These are phyloP conservation scores for Polypedilum vanderplanki DNA, from an alignment of 1,140 invertebrate species.

Conservation along the genomic window DNA sequence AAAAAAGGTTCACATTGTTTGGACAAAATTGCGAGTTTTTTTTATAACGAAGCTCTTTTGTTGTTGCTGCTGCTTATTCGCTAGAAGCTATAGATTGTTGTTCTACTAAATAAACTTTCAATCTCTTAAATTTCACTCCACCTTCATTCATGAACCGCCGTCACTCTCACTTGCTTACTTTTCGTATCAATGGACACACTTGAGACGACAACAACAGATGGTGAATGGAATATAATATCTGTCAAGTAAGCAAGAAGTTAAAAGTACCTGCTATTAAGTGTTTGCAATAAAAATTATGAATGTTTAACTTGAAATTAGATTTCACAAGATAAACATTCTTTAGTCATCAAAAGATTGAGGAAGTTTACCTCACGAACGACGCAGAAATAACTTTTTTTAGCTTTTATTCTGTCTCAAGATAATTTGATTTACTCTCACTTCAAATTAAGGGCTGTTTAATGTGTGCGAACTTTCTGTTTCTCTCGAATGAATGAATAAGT, in stretches of 20 bases:
- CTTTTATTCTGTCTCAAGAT: too few species aligned
- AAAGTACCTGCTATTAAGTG: background rate
- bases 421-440: too few species aligned
- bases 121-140: background rate
- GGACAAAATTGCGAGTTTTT: background rate
- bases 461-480: too few species aligned
- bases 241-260: background rate
- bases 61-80: background rate
- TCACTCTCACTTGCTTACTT: background rate
- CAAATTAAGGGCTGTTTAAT: too few species aligned
- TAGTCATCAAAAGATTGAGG: too few species aligned
- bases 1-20: background rate
- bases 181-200: conserved; percentile 4
- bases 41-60: background rate
- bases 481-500: too few species aligned
- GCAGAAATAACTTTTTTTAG: too few species aligned
- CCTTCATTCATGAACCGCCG: background rate
- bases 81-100: background rate
- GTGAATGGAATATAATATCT: background rate
- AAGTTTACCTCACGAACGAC: too few species aligned
- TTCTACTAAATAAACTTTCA: background rate
- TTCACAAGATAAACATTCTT: too few species aligned
- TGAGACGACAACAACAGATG: background rate
- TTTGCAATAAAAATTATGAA: conserved; percentile 8
- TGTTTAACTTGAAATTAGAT: background rate